Evolutionary conservation across 2,797 vertebrate genomes (phyloP), one percentile per base, ranked within the genome.

Genomic region (Myotis vivesi): DNA sequence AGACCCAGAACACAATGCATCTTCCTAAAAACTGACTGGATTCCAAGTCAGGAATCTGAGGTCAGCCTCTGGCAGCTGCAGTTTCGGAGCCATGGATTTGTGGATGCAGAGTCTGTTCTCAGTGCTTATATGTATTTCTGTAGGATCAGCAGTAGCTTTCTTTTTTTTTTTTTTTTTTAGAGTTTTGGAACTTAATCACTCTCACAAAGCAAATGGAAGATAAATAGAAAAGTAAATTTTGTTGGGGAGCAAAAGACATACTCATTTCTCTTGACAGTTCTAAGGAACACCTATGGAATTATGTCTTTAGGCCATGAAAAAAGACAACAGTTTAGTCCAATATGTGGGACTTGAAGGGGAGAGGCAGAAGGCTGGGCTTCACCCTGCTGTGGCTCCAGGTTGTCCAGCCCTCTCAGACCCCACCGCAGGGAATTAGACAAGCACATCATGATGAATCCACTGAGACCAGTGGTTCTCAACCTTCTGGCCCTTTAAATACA

Each of bases 161-260:
- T 68, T 69, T 41, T 68, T 53, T 55, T 46, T 15, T 44, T 44
- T 44, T 11, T 57, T 71, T 44, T 62, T 62, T 49, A 59, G 28
- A 73, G 22, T 73, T 71, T 77, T 93, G 46, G 41, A 94, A 94
- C 19, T 72, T 77, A 68, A 19, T 85, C 49, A 82, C 49, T 81
- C 2, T 19, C 15, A 33, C n/a, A 82, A 59, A 73, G 19, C 51
- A 90, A 79, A 77, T 38, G 38, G 38, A 44, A 16, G 44, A 59
- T 33, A 86, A 91, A 49, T n/a, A 55, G 15, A 25, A 73, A 75
- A 51, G 19, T 66, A 53, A 83, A 12, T 53, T 86, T 64, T 68
- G 6, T 19, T 49, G 33, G 64, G 44, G 30, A 86, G 28, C 64
- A 25, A 23, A 80, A 73, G 33, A 41, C 3, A 23, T 25, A 3